phyloP scores from a whole-genome alignment of 1,140 invertebrate genomes.

The Zaprionus taronus region DNA sequence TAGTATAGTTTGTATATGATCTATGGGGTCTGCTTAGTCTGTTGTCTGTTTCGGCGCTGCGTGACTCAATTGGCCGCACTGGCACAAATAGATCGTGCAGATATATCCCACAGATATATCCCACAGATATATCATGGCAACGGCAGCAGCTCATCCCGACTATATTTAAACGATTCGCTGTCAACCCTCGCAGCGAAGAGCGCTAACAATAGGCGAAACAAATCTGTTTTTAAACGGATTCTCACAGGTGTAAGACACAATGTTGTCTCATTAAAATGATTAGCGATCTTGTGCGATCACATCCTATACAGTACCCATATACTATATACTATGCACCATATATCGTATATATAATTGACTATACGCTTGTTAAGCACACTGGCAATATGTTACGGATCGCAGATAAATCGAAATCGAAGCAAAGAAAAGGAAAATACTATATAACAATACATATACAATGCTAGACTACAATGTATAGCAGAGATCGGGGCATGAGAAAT shows the following conservation, averaged over 20 bases:
- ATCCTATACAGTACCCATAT: constrained; percentile 5
- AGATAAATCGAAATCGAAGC: constrained; percentile 19
- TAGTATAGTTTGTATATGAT: background rate
- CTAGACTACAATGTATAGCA: background rate
- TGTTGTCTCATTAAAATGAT: constrained; percentile 80
- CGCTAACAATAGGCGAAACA: constrained; percentile 47
- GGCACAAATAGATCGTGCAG: background rate
- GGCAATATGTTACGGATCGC: constrained; percentile 24
- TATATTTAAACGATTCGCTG: constrained; percentile 72
- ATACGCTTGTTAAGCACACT: constrained; percentile 45
- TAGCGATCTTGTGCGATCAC: constrained; percentile 56
- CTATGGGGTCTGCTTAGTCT: background rate
- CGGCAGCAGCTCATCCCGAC: constrained; percentile 26
- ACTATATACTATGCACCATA: background rate
- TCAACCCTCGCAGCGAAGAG: constrained; percentile 47
- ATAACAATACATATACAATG: background rate
- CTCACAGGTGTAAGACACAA: constrained; percentile 75
- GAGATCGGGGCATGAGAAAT: background rate
- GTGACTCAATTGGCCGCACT: constrained; percentile 2
- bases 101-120: background rate
- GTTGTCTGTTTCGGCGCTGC: background rate
- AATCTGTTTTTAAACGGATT: constrained; percentile 82
- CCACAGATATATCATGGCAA: background rate
- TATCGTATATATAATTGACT: constrained; percentile 12
- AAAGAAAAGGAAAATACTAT: background rate